phyloP scores from a whole-genome alignment of 2,113 vertebrate genomes.

The Heterotilapia buettikoferi region DNA sequence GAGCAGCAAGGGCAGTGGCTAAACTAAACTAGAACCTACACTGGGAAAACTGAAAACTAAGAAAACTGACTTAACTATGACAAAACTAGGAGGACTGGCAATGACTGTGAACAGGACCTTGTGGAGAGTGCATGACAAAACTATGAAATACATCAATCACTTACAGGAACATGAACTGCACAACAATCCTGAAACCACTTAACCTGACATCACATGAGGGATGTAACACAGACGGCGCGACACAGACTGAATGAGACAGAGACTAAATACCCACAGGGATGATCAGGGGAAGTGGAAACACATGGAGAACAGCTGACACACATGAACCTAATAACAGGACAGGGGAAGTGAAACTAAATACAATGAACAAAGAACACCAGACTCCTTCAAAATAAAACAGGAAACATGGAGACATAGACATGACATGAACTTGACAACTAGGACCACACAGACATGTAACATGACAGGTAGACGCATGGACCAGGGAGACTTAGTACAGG shows the following conservation, averaged over 20 bases:
- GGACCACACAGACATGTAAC: background rate
- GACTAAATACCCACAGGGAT: fast-evolving
- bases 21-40: background rate
- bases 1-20: background rate
- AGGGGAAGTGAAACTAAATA: background rate
- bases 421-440: background rate
- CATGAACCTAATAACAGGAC: fast-evolving
- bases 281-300: fast-evolving
- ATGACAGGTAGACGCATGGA: background rate
- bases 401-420: background rate
- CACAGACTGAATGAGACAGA: background rate
- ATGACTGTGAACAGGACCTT: background rate
- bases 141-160: background rate
- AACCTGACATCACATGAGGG: background rate
- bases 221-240: background rate
- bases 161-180: background rate
- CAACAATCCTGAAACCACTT: background rate
- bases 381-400: background rate
- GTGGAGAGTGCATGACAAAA: background rate
- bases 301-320: background rate
- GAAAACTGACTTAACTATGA: background rate
- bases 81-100: background rate
- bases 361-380: background rate
- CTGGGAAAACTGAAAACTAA: background rate
- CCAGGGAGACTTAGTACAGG: background rate